Evolutionary conservation across 2,888 invertebrate species (phyloP).

Genomic region (Zygogramma bicolorata): DNA sequence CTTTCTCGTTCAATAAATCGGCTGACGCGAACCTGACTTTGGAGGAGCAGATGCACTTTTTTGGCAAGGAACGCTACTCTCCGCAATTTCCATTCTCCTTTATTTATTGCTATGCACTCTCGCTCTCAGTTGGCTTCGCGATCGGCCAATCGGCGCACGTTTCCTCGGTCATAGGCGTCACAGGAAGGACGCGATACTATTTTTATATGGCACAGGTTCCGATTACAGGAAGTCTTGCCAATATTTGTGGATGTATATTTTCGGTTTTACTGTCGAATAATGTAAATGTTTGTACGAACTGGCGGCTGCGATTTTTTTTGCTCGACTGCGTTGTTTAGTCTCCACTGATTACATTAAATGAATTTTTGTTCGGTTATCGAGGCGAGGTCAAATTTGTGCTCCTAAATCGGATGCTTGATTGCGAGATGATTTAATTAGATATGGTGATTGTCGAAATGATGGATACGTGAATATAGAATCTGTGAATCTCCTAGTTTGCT

Average conservation of each 20-base stretch:
- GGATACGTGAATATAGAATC: no score
- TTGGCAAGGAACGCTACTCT: slow-evolving; percentile 18
- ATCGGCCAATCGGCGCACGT: slow-evolving; percentile 33
- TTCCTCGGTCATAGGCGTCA: slow-evolving; percentile 42
- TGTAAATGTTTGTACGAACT: slow-evolving; percentile 6
- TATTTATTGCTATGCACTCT: slow-evolving; percentile 40
- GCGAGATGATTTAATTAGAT: no score
- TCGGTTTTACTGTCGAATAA: background rate
- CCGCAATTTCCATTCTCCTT: slow-evolving; percentile 27
- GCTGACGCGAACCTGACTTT: slow-evolving; percentile 22
- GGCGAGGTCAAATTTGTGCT: background rate
- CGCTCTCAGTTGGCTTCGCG: slow-evolving; percentile 25
- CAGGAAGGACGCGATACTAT: slow-evolving; percentile 37
- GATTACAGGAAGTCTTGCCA: slow-evolving; percentile 24
- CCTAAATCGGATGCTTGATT: background rate
- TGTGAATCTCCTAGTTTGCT: no score
- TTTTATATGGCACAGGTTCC: slow-evolving; percentile 24
- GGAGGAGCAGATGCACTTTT: slow-evolving; percentile 38
- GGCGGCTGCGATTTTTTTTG: slow-evolving; percentile 6
- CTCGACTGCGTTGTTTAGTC: slow-evolving; percentile 4
- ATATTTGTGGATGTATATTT: slow-evolving; percentile 16
- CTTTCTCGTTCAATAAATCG: background rate
- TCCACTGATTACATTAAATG: background rate
- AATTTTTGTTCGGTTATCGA: background rate
- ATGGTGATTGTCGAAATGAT: no score